phyloP scores from a whole-genome alignment of 2,888 invertebrate species.

The Sesia apiformis region DNA sequence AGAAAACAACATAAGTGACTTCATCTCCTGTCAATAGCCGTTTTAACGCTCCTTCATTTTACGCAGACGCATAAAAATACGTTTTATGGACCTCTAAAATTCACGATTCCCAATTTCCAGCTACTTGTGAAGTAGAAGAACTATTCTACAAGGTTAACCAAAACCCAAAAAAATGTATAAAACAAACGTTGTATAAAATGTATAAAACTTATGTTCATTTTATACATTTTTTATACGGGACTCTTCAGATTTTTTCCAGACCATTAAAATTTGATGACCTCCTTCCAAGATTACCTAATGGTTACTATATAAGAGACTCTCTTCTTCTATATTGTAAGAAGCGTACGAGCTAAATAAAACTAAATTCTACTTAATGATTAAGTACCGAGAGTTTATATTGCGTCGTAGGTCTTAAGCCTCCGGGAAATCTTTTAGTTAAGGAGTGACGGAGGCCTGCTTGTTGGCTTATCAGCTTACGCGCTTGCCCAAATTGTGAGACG shows the following conservation, averaged over 20 bases:
- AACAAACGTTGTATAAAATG: no score
- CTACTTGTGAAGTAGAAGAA: no score
- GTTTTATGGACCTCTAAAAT: no score
- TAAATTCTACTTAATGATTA: background rate
- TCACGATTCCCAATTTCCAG: no score
- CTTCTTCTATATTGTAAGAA: background rate
- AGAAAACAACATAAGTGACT: no score
- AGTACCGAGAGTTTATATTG: background rate
- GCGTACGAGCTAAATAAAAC: background rate
- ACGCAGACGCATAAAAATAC: no score
- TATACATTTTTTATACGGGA: no score
- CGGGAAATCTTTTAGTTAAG: background rate
- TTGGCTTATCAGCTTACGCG: background rate
- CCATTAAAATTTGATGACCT: background rate
- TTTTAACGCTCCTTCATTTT: no score
- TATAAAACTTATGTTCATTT: no score
- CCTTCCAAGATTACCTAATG: background rate
- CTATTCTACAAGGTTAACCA: no score
- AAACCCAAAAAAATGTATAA: no score
- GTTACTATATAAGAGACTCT: background rate
- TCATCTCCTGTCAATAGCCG: no score
- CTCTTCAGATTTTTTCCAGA: background rate
- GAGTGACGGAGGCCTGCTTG: background rate
- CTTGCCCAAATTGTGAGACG: background rate
- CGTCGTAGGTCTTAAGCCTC: background rate